phyloP scores from a whole-genome alignment of 92 coral and sea anemone species.

The Actinernus sp. region DNA sequence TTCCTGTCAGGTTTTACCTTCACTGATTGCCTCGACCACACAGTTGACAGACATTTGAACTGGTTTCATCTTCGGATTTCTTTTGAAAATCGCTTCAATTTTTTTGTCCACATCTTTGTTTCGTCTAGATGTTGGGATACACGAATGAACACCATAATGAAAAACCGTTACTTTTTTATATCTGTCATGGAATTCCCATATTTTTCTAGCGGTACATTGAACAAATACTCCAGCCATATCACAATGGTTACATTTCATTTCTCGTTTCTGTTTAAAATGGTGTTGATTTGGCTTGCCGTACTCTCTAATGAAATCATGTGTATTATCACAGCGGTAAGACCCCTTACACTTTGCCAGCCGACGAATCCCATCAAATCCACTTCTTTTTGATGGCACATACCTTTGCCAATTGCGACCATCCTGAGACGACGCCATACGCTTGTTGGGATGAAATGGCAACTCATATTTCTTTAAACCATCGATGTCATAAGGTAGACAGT shows the following conservation, averaged over 20 bases:
- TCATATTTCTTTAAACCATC: neutral
- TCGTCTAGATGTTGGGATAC: conserved; percentile 1
- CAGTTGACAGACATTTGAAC: conserved; percentile 6
- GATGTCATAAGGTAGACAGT: neutral
- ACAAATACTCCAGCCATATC: neutral
- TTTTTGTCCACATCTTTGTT: conserved; percentile 3
- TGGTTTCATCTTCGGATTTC: conserved; percentile 18
- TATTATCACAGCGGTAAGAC: conserved; percentile 18
- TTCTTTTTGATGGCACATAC: conserved; percentile 24
- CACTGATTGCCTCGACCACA: conserved; percentile 15
- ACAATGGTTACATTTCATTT: neutral
- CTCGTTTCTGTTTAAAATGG: conserved; percentile 9
- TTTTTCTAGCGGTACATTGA: conserved; percentile 20
- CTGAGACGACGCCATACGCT: neutral
- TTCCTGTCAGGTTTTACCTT: conserved; percentile 34
- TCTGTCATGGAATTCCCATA: conserved; percentile 16
- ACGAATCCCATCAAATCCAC: conserved; percentile 28
- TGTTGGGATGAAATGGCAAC: neutral
- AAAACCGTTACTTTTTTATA: conserved; percentile 11
- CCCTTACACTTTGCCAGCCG: conserved; percentile 31
- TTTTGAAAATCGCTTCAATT: conserved; percentile 2
- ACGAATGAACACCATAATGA: conserved; percentile 19
- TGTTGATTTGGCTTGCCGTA: conserved; percentile 6
- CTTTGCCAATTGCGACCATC: conserved; percentile 32
- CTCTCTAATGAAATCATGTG: conserved; percentile 14